Evolutionary conservation across 2,797 vertebrate genomes (phyloP), one percentile per base, ranked within the genome.

Genomic region (Pipistrellus nathusii): DNA sequence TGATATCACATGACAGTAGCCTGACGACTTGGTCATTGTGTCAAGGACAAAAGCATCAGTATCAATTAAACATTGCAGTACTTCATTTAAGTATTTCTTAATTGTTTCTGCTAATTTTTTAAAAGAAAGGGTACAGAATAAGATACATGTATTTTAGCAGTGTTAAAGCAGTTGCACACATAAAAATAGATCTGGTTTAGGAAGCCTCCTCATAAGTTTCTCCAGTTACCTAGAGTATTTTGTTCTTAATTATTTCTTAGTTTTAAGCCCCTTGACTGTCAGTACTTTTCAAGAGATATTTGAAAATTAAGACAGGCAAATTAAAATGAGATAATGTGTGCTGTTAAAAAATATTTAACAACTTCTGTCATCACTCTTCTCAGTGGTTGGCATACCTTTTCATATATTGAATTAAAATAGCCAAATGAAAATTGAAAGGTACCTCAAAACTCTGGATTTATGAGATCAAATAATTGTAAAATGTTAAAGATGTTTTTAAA

Each of bases 1-100:
- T 98, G 98, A 98, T 99, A 99, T 99, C 99, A 99, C 99, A 99
- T 99, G 99, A 98, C 98, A 98, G 97, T 95, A 96, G 98, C 97
- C 98, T 96, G 97, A 97, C 99, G 99, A 98, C 98, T 98, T 12
- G 98, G 98, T 99, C 99, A 99, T 97, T 98, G 95, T 99, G 99
- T 99, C 99, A 99, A 99, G 99, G 99, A 98, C 99, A 98, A 98
- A 98, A 98, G 98, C 98, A 97, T 98, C 98, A 97, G 98, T 98
- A 98, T 98, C 96, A 97, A 98, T 98, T 98, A 97, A 83, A 77
- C 96, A 75, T 97, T 98, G 98, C 97, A 97, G 93, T 97, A 85
- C 94, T 96, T 98, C 95, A 95, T 94, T 84, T 64, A 98, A 97
- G 46, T 97, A 95, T 97, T 98, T 97, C 95, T 95, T 91, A 97